These are phyloP conservation scores for Hyposmocoma kahamanoa DNA, from an alignment of 1,140 invertebrate genomes.

Conservation along the genomic window DNA sequence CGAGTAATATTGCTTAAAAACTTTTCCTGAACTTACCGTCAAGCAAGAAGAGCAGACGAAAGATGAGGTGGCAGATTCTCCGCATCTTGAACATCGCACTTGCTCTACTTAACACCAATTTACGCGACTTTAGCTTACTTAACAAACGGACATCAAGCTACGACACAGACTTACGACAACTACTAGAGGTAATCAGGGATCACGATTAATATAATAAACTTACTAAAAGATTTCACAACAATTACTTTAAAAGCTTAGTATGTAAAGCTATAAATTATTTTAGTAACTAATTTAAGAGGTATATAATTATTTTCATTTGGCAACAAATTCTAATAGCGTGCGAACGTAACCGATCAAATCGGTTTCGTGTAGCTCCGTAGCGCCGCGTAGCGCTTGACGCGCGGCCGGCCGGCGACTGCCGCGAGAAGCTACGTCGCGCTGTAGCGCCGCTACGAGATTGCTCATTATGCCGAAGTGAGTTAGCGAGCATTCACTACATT, in stretches of 20 bases:
- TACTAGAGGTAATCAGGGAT: too few species aligned
- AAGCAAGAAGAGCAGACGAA: slow-evolving; percentile 54
- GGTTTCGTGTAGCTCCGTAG: background rate
- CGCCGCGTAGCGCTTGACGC: background rate
- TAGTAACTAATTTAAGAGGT: background rate
- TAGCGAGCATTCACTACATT: slow-evolving; percentile 3
- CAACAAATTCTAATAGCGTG: background rate
- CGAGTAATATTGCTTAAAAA: too few species aligned
- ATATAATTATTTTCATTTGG: background rate
- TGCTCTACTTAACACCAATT: slow-evolving; percentile 19
- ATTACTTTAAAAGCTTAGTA: too few species aligned
- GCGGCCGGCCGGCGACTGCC: background rate
- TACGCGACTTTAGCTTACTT: background rate
- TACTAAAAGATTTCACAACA: background rate
- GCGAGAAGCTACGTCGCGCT: too few species aligned
- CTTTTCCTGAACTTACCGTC: slow-evolving; percentile 45
- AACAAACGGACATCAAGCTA: slow-evolving; percentile 12
- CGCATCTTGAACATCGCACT: slow-evolving; percentile 50
- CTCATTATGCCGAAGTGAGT: background rate
- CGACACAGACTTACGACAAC: background rate
- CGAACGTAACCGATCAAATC: background rate
- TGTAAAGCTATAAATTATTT: background rate
- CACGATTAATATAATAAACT: too few species aligned
- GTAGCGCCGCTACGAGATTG: slow-evolving; percentile 5
- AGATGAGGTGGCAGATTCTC: slow-evolving; percentile 62